These are phyloP conservation scores for Buphagus erythrorhynchus DNA, from an alignment of 2,797 vertebrate species.

Conservation along the genomic window DNA sequence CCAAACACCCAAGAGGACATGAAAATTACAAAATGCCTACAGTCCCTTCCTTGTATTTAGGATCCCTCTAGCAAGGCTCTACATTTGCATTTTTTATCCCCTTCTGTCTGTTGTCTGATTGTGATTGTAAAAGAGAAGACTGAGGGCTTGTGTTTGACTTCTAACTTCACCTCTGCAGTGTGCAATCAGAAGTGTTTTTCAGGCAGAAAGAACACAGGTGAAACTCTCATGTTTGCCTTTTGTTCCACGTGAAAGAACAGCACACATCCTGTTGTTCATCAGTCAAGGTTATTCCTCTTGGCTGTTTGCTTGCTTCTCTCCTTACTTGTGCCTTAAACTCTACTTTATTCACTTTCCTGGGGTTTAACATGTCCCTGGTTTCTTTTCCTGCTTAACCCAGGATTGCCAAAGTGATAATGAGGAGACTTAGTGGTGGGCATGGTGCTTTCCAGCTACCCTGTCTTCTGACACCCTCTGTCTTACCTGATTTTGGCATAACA, in stretches of 20 bases:
- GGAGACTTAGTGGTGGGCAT: neutral
- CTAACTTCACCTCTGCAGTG: constrained; percentile 24
- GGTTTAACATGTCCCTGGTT: neutral
- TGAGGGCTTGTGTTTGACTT: constrained; percentile 25
- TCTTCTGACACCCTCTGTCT: neutral
- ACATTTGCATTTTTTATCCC: neutral
- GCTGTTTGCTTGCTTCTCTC: constrained; percentile 18
- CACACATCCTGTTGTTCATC: constrained; percentile 17
- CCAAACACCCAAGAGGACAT: neutral
- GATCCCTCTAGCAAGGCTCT: neutral
- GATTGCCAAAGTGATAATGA: neutral
- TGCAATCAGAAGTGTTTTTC: constrained; percentile 39
- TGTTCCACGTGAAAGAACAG: constrained; percentile 43
- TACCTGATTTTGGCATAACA: neutral
- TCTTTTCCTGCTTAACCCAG: neutral
- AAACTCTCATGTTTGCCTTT: constrained; percentile 53
- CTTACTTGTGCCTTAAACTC: neutral
- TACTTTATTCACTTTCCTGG: neutral
- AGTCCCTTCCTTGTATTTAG: neutral
- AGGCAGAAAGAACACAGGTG: constrained; percentile 46
- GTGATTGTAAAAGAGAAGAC: neutral
- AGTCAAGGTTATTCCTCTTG: constrained; percentile 44
- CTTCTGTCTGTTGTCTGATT: neutral
- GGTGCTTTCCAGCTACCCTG: neutral
- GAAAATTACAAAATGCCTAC: neutral